Conservation (phyloP, 2,797 vertebrate genomes). For the Squalus acanthias region DNA sequence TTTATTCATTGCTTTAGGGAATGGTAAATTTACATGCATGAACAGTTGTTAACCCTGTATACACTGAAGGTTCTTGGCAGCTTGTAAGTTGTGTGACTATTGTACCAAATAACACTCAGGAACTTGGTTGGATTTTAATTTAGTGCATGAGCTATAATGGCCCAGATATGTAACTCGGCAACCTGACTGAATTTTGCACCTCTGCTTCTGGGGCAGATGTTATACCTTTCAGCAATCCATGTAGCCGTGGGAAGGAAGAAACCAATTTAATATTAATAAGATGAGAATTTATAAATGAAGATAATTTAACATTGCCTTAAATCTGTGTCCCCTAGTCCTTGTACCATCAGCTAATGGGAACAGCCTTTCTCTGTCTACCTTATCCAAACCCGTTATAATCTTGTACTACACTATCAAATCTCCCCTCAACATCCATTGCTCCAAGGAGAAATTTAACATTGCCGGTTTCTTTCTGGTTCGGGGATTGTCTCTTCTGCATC, state of each 20-base stretch:
- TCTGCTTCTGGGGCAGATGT: too few species aligned
- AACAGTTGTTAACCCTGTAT: neutral
- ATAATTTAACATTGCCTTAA: neutral
- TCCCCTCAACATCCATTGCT: too few species aligned
- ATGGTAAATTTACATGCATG: neutral
- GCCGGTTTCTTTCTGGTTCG: neutral
- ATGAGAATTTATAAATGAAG: neutral
- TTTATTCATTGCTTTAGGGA: neutral
- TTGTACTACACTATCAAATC: too few species aligned
- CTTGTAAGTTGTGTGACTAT: neutral
- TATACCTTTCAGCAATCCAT: neutral
- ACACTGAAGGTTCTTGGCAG: neutral
- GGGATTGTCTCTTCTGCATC: too few species aligned
- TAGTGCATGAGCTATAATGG: neutral
- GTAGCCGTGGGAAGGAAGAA: neutral
- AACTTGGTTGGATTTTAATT: constrained; percentile 12
- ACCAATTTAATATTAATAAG: neutral
- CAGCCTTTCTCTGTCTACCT: too few species aligned
- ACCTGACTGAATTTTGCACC: neutral
- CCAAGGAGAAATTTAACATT: neutral
- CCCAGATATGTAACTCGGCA: neutral
- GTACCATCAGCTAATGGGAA: too few species aligned
- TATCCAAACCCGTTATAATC: too few species aligned
- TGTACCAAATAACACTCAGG: neutral
- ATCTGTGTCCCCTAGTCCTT: too few species aligned